Percentiles rank a stretch among this genome's conserved stretches.
Evolutionary conservation across 30 jellyfish, hydroid and myxozoan genomes (phyloP).

Genomic region (Aurelia coerulea): DNA sequence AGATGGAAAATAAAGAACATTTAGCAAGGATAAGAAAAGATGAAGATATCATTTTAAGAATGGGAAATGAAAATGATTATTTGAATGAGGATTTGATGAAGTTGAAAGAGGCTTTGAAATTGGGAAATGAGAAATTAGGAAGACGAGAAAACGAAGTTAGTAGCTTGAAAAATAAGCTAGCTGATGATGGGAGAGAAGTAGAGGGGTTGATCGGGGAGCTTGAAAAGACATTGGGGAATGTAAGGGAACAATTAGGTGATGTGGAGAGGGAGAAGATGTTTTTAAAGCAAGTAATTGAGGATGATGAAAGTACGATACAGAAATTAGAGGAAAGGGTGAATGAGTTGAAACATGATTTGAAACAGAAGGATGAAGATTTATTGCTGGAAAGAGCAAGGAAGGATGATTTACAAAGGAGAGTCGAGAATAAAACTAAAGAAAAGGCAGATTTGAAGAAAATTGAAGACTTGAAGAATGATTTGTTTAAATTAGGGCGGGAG

Average conservation of each 20-base stretch:
- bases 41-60: slow-evolving; percentile 4
- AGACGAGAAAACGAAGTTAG: slow-evolving; percentile 19
- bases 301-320: slow-evolving; percentile 11
- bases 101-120: slow-evolving; percentile 3
- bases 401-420: slow-evolving; percentile 16
- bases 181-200: slow-evolving; percentile 40
- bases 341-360: slow-evolving; percentile 14
- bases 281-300: slow-evolving; percentile 24
- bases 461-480: slow-evolving; percentile 28
- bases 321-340: slow-evolving; percentile 14
- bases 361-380: slow-evolving; percentile 14
- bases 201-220: slow-evolving; percentile 46
- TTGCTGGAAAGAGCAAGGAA: slow-evolving; percentile 41
- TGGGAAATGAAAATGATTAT: slow-evolving; percentile 23
- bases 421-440: neutral
- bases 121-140: slow-evolving; percentile 19
- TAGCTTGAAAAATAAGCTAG: slow-evolving; percentile 16
- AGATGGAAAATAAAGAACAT: slow-evolving; percentile 9
- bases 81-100: neutral
- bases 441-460: slow-evolving; percentile 17
- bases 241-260: slow-evolving; percentile 13
- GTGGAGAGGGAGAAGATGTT: slow-evolving; percentile 50
- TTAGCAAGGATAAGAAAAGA: slow-evolving; percentile 24
- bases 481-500: slow-evolving; percentile 42
- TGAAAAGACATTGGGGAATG: slow-evolving; percentile 47